phyloP scores from a whole-genome alignment of 2,888 invertebrate genomes.

The Melieria crassipennis region DNA sequence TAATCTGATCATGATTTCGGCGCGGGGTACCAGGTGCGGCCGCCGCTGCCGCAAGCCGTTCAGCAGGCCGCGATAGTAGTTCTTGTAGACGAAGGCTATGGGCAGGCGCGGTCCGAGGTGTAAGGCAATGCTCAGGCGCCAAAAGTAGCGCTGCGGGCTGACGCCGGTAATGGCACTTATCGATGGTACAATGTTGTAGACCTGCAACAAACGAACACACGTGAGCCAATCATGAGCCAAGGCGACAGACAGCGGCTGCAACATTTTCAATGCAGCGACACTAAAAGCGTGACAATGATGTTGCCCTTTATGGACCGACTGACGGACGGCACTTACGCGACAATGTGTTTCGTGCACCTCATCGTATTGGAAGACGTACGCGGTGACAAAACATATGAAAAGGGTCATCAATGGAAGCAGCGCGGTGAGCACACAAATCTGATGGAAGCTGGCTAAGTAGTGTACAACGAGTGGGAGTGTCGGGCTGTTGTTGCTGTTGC shows the following conservation, averaged over 20 bases:
- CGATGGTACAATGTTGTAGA: constrained; percentile 93
- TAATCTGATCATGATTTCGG: constrained; percentile 73
- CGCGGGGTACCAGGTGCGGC: constrained; percentile 61
- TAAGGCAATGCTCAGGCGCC: constrained; percentile 91
- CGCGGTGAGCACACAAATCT: constrained; percentile 84
- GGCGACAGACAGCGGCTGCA: no score
- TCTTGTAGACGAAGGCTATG: constrained; percentile 86
- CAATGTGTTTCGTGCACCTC: constrained; percentile 96
- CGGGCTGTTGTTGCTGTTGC: constrained; percentile 18
- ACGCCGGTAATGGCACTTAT: constrained; percentile 96
- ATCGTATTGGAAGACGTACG: constrained; percentile 90
- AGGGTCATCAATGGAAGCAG: constrained; percentile 86
- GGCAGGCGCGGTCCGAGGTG: constrained; percentile 91
- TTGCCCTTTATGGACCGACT: not conserved
- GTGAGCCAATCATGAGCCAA: no score
- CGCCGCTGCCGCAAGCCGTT: constrained; percentile 46
- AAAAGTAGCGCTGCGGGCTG: constrained; percentile 90
- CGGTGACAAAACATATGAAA: constrained; percentile 87
- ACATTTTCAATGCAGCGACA: not conserved
- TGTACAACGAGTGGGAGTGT: constrained; percentile 68
- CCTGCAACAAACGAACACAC: constrained; percentile 69
- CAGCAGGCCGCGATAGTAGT: constrained; percentile 76
- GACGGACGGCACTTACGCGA: constrained; percentile 74
- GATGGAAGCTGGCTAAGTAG: constrained; percentile 78
- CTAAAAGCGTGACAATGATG: not conserved